Evolutionary conservation across 2,797 vertebrate genomes (phyloP).

Genomic region (Dipus sagitta): DNA sequence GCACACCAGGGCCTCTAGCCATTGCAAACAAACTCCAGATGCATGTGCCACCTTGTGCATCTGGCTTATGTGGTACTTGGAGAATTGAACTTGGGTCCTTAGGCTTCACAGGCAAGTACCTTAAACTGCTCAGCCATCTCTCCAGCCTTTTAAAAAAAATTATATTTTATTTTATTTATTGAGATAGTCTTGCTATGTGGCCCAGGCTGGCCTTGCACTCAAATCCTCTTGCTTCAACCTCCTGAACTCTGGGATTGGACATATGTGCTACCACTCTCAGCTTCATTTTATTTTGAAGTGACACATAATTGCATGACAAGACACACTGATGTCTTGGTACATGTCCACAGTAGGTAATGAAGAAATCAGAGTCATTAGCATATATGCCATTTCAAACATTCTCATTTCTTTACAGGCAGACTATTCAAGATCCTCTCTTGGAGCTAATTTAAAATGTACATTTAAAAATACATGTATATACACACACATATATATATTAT

Average conservation of each 20-base stretch:
- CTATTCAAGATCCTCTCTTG: background rate
- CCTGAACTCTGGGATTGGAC: background rate
- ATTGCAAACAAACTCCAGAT: too few relatives aligned
- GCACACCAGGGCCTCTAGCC: too few relatives aligned
- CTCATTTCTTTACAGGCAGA: background rate
- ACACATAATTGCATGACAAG: background rate
- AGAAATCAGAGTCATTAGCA: background rate
- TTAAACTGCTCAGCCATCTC: too few relatives aligned
- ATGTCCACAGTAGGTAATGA: background rate
- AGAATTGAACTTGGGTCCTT: too few relatives aligned
- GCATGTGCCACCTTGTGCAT: too few relatives aligned
- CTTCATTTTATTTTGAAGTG: background rate
- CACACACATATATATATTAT: background rate
- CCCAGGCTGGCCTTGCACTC: background rate
- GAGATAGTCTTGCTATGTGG: background rate
- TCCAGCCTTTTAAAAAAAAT: too few relatives aligned
- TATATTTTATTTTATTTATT: too few relatives aligned
- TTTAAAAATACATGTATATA: too few relatives aligned
- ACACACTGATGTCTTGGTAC: background rate
- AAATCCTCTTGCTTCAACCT: background rate
- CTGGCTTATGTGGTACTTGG: too few relatives aligned
- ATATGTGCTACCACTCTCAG: too few relatives aligned
- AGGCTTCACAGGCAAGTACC: too few relatives aligned
- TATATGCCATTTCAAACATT: background rate
- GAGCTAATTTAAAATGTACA: background rate